phyloP scores from a whole-genome alignment of 2,113 vertebrate species.

The Notarius quadriscutis region DNA sequence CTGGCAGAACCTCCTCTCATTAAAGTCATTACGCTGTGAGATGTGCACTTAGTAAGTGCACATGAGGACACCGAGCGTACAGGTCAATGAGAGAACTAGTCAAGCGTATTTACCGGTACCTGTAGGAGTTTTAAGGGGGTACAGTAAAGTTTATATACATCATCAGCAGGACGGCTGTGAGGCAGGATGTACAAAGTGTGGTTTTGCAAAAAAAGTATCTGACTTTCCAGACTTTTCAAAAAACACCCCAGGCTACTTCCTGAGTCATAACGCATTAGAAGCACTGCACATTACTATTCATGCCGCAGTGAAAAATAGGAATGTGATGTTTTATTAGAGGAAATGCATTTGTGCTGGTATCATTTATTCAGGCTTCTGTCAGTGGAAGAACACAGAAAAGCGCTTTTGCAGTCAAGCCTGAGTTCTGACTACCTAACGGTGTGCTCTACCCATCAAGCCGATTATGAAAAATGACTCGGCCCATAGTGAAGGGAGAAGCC shows the following conservation, averaged over 20 bases:
- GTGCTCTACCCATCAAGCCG: background rate
- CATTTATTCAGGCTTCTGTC: constrained; percentile 53
- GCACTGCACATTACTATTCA: constrained; percentile 47
- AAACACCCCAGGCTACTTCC: background rate
- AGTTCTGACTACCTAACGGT: constrained; percentile 28
- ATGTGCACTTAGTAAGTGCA: background rate
- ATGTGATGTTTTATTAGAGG: constrained; percentile 43
- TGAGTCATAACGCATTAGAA: constrained; percentile 27
- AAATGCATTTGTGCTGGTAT: constrained; percentile 38
- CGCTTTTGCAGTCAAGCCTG: constrained; percentile 30
- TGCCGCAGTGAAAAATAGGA: constrained; percentile 36
- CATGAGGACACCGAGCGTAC: background rate
- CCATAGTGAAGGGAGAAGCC: background rate
- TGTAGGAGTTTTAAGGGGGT: background rate
- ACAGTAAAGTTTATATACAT: background rate
- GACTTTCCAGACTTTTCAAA: constrained; percentile 20
- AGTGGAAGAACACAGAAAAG: constrained; percentile 47
- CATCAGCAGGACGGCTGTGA: background rate
- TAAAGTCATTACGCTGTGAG: constrained; percentile 21
- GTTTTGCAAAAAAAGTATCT: background rate
- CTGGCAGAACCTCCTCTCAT: constrained; percentile 20
- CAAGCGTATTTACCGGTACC: background rate
- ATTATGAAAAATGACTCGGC: constrained; percentile 42
- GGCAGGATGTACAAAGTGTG: background rate
- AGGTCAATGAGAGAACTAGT: constrained; percentile 9